These are phyloP conservation scores for Hylyphantes graminicola DNA, from an alignment of 1,140 invertebrate species.

Conservation along the genomic window DNA sequence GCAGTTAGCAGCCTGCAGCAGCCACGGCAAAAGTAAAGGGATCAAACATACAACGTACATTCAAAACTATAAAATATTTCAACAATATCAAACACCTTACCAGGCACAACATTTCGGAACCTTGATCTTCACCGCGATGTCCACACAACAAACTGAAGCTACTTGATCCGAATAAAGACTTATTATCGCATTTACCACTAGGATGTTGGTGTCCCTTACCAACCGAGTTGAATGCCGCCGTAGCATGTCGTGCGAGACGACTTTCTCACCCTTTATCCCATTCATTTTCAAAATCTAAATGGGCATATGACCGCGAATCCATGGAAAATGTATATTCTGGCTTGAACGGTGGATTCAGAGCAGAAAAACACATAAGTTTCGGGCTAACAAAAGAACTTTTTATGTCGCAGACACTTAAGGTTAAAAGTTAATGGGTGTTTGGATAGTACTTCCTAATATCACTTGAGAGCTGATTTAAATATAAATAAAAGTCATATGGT, in stretches of 20 bases:
- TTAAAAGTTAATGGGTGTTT: too few species aligned
- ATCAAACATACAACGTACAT: neutral
- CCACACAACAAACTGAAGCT: neutral
- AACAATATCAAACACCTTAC: constrained; percentile 8
- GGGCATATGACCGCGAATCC: constrained; percentile 15
- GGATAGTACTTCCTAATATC: too few species aligned
- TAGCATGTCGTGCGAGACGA: constrained; percentile 17
- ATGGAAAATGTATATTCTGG: neutral
- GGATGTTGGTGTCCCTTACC: neutral
- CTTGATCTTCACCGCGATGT: neutral
- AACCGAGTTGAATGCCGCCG: neutral
- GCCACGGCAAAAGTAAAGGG: too few species aligned
- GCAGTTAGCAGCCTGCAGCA: too few species aligned
- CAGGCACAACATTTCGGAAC: neutral
- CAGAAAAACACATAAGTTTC: neutral
- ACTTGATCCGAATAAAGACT: neutral
- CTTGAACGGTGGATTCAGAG: constrained; percentile 19
- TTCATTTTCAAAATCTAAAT: constrained; percentile 6
- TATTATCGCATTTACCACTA: neutral
- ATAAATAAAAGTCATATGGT: too few species aligned
- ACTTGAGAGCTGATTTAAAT: too few species aligned
- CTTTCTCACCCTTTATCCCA: neutral
- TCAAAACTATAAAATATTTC: neutral
- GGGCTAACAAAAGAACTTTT: too few species aligned
- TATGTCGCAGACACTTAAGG: too few species aligned